Percentiles rank a stretch among this genome's conserved stretches.
These are phyloP conservation scores for Lophius piscatorius DNA, from an alignment of 2,113 vertebrate species.

Conservation along the genomic window DNA sequence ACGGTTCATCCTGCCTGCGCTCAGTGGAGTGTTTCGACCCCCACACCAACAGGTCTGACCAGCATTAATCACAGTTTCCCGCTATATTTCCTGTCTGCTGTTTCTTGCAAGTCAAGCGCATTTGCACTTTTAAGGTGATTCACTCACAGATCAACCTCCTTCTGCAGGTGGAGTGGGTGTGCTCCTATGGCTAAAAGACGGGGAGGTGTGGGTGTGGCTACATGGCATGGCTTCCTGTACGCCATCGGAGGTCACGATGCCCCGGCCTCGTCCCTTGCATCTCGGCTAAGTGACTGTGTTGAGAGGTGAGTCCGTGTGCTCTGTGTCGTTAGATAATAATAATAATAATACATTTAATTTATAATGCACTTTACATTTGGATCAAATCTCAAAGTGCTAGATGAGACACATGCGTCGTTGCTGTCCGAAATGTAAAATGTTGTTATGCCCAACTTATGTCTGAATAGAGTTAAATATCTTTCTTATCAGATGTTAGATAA, in stretches of 20 bases:
- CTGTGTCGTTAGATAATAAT: not conserved
- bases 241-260: conserved; percentile 97
- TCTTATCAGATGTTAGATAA: no score
- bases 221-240: conserved; percentile 95
- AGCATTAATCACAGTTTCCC: conserved; percentile 29
- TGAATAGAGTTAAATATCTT: no score
- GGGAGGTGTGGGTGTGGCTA: conserved; percentile 95
- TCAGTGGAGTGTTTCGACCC: conserved; percentile 99
- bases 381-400: no score
- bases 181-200: conserved; percentile 96
- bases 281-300: conserved; percentile 94
- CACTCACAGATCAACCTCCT: conserved; percentile 46
- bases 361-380: no score
- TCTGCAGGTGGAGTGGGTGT: conserved; percentile 91
- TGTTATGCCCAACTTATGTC: no score
- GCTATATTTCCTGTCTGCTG: conserved; percentile 37
- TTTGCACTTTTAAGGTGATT: conserved; percentile 33
- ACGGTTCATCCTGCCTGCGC: conserved; percentile 96
- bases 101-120: not conserved
- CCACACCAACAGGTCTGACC: conserved; percentile 91
- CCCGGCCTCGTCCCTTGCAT: conserved; percentile 92
- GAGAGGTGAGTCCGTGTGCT: conserved; percentile 86
- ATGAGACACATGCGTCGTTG: no score
- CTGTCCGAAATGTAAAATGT: no score
- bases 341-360: no score